phyloP scores from a whole-genome alignment of 2,888 invertebrate genomes.

The Limnephilus marmoratus region DNA sequence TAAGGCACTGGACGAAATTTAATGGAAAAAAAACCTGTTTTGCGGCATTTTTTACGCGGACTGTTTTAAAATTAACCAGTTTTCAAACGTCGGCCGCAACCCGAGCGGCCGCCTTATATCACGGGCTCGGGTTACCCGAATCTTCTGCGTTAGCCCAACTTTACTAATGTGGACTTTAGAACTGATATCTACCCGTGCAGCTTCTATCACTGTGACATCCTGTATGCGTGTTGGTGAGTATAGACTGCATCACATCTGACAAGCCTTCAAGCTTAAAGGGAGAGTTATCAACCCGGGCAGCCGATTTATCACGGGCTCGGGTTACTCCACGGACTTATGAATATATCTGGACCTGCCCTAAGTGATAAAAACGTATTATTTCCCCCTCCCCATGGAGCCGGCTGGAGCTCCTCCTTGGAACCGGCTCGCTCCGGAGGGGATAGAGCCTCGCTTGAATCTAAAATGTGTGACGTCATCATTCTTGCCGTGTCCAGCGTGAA shows the following conservation, averaged over 20 bases:
- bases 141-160: neutral
- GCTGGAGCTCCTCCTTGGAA: too few species aligned
- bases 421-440: too few species aligned
- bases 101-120: neutral
- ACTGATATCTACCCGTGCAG: neutral
- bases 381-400: too few species aligned
- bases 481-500: too few species aligned
- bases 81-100: slow-evolving; percentile 25
- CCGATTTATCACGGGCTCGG: too few species aligned
- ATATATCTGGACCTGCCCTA: too few species aligned
- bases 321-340: too few species aligned
- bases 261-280: too few species aligned
- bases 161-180: neutral
- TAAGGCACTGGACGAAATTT: slow-evolving; percentile 32
- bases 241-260: neutral
- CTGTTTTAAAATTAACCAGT: slow-evolving; percentile 36
- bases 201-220: neutral
- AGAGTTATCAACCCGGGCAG: too few species aligned
- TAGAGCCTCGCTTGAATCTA: too few species aligned
- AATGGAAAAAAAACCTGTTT: slow-evolving; percentile 41
- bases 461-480: too few species aligned
- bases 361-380: too few species aligned
- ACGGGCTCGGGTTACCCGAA: neutral
- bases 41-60: slow-evolving; percentile 35
- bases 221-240: neutral